A percentile compares a stretch with the other conserved stretches of the same genome.
Conservation (phyloP, 2,888 invertebrate genomes). For the Pherbina coryleti region DNA sequence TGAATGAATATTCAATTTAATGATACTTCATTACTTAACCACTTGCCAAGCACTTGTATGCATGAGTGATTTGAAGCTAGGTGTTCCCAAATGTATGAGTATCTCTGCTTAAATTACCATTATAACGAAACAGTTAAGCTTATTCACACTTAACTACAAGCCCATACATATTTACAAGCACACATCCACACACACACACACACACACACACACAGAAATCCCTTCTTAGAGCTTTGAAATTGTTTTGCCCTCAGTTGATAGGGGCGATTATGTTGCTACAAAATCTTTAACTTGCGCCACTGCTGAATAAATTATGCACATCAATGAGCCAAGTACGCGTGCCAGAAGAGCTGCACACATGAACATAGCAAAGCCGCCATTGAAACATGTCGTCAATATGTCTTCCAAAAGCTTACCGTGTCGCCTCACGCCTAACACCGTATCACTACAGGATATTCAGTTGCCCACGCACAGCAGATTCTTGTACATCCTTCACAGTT, state of each 20-base stretch:
- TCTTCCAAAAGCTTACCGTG: too few relatives aligned
- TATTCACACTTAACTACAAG: background rate
- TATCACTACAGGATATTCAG: background rate
- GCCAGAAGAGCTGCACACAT: background rate
- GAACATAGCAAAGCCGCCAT: background rate
- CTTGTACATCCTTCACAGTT: background rate
- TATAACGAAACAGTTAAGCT: background rate
- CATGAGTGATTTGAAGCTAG: background rate
- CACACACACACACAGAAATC: background rate
- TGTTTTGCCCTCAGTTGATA: background rate
- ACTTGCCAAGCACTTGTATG: background rate
- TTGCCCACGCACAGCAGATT: background rate
- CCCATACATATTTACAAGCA: background rate
- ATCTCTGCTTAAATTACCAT: conserved; percentile 8
- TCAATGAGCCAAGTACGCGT: conserved; percentile 16
- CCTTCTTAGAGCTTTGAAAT: background rate
- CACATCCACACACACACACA: background rate
- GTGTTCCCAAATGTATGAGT: background rate
- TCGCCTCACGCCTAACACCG: background rate
- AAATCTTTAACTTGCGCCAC: conserved; percentile 18
- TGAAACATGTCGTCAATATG: too few relatives aligned
- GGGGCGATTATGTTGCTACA: conserved; percentile 8
- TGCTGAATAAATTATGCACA: conserved; percentile 26
- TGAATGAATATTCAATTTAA: conserved; percentile 1
- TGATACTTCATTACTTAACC: conserved; percentile 27